Percentiles rank a stretch among this genome's conserved stretches.
These are phyloP conservation scores for Peucedramus taeniatus DNA, from an alignment of 2,113 vertebrate species.

Conservation along the genomic window DNA sequence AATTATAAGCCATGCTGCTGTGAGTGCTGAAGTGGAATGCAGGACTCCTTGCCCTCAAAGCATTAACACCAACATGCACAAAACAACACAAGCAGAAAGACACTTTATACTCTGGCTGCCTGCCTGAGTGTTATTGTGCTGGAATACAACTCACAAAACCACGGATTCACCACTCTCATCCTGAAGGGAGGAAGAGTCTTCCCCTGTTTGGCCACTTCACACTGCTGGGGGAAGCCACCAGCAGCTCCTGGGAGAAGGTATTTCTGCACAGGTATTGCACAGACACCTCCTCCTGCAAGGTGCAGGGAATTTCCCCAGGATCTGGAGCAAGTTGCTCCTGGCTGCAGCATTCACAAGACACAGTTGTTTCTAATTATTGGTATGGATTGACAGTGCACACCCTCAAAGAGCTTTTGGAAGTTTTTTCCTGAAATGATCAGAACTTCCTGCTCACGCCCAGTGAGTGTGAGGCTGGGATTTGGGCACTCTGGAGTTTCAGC, in stretches of 20 bases:
- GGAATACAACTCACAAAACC: background rate
- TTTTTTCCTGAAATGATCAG: background rate
- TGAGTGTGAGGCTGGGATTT: background rate
- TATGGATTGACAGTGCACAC: background rate
- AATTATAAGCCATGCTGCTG: background rate
- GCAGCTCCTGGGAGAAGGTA: background rate
- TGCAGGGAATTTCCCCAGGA: background rate
- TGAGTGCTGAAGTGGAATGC: background rate
- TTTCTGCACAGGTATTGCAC: background rate
- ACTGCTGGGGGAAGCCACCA: background rate
- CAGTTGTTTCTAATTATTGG: background rate
- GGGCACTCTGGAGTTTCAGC: background rate
- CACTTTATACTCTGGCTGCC: background rate
- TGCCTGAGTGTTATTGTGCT: background rate
- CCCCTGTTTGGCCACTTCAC: background rate
- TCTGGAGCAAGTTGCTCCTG: background rate
- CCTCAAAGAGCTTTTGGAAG: background rate
- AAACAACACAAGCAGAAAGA: background rate
- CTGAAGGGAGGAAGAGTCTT: background rate
- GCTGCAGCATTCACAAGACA: background rate
- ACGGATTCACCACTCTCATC: background rate
- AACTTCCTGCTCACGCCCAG: accelerated
- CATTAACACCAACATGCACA: background rate
- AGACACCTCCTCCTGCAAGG: background rate
- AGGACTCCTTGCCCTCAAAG: background rate